A percentile compares a stretch with the other conserved stretches of the same genome.
Conservation (phyloP, 1,140 invertebrate genomes). For the Bombus superbus region DNA sequence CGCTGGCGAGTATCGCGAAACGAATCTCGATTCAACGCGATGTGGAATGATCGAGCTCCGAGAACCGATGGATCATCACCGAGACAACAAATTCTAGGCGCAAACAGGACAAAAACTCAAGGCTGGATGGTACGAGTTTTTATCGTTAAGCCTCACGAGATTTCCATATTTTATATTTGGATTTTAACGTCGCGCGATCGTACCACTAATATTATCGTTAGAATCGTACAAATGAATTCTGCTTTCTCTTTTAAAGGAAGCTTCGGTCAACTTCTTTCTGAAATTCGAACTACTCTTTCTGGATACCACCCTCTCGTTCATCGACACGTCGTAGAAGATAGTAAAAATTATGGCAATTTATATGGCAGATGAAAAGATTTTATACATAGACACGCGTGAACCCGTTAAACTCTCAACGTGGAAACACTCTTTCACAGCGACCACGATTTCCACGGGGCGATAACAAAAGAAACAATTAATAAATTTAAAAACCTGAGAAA, state of each 20-base stretch:
- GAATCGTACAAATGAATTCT: too few relatives aligned
- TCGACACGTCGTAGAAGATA: too few relatives aligned
- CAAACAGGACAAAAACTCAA: neutral
- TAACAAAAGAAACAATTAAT: neutral
- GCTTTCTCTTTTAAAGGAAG: too few relatives aligned
- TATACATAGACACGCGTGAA: neutral
- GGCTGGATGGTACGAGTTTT: too few relatives aligned
- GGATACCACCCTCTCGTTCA: too few relatives aligned
- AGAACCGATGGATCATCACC: neutral
- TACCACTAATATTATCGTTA: too few relatives aligned
- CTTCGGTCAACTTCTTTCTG: too few relatives aligned
- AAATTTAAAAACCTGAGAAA: neutral
- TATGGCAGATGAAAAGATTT: neutral
- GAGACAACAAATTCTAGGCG: neutral
- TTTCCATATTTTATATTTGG: neutral
- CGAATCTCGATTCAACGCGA: slow-evolving; percentile 24
- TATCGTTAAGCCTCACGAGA: neutral
- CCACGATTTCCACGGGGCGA: too few relatives aligned
- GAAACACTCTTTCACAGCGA: too few relatives aligned
- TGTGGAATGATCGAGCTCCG: slow-evolving; percentile 19
- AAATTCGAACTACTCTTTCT: too few relatives aligned
- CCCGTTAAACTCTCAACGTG: neutral
- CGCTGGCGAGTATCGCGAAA: slow-evolving; percentile 13
- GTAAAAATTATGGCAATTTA: neutral
- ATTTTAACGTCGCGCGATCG: neutral